Conservation (phyloP, 2,113 vertebrate genomes). For the Lathamus discolor region DNA sequence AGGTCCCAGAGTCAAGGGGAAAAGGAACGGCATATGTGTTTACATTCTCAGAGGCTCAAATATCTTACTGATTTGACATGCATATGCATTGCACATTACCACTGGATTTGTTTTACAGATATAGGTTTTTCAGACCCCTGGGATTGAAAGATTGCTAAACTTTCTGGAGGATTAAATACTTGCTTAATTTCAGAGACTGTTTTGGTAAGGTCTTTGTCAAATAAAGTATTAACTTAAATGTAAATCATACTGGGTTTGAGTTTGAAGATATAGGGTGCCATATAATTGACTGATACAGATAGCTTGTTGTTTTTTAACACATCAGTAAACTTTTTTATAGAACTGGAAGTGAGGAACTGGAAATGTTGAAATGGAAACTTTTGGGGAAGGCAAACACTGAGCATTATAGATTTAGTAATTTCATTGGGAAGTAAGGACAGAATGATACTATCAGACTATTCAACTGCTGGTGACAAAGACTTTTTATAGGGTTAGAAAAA, state of each 20-base stretch:
- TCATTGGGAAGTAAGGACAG: neutral
- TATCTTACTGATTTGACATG: slow-evolving; percentile 36
- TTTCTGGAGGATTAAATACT: neutral
- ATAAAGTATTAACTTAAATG: neutral
- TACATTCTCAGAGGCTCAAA: slow-evolving; percentile 15
- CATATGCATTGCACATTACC: neutral
- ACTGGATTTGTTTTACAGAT: neutral
- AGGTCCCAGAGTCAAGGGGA: neutral
- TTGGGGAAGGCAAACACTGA: neutral
- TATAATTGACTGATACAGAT: neutral
- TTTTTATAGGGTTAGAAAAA: neutral
- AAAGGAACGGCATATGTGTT: neutral
- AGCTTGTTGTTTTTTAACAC: neutral
- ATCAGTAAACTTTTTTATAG: neutral
- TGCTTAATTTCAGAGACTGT: neutral
- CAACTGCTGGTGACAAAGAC: neutral
- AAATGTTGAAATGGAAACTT: neutral
- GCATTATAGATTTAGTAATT: neutral
- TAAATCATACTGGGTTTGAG: neutral
- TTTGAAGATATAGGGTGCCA: neutral
- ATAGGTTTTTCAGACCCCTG: neutral
- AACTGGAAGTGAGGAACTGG: neutral
- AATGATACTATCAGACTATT: neutral
- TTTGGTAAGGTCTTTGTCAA: neutral
- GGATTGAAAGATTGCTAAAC: neutral